Evolutionary conservation across 2,888 invertebrate species (phyloP).

Genomic region (Tetrapedia diversipes): DNA sequence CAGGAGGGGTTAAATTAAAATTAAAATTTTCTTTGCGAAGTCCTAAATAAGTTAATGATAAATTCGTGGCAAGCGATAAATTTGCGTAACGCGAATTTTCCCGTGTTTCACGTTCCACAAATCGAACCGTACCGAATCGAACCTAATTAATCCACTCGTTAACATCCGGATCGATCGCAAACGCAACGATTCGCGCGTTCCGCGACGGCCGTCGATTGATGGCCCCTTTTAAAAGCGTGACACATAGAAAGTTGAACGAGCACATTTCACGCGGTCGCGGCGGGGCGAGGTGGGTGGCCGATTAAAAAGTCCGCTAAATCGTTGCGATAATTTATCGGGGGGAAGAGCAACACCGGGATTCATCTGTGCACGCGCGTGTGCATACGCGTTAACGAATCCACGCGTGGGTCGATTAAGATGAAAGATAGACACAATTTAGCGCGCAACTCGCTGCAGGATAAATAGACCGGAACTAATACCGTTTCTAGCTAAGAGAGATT

Average conservation of each 20-base stretch:
- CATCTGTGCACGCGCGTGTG: not conserved
- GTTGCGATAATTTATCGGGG: conserved; percentile 22
- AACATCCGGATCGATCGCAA: not conserved
- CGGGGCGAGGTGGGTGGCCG: conserved; percentile 3
- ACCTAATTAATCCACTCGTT: conserved; percentile 29
- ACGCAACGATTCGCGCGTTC: not conserved
- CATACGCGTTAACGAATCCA: conserved; percentile 26
- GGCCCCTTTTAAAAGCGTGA: not conserved
- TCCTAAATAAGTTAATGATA: too few relatives aligned
- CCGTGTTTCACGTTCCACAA: not conserved
- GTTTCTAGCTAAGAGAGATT: conserved; percentile 12
- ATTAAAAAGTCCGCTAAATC: conserved; percentile 31
- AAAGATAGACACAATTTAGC: conserved; percentile 33
- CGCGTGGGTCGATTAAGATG: conserved; percentile 37
- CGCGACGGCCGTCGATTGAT: not conserved
- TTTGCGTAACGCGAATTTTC: not conserved
- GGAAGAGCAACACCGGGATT: not conserved
- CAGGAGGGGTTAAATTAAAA: too few relatives aligned
- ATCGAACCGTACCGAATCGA: conserved; percentile 12
- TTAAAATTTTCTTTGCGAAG: not conserved
- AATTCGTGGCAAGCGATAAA: not conserved
- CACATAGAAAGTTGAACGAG: conserved; percentile 6
- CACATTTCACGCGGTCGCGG: conserved; percentile 19
- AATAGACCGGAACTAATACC: conserved; percentile 41
- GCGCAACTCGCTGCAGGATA: conserved; percentile 22